Evolutionary conservation across 2,797 vertebrate genomes (phyloP).

Genomic region (Enteromius argenteus): DNA sequence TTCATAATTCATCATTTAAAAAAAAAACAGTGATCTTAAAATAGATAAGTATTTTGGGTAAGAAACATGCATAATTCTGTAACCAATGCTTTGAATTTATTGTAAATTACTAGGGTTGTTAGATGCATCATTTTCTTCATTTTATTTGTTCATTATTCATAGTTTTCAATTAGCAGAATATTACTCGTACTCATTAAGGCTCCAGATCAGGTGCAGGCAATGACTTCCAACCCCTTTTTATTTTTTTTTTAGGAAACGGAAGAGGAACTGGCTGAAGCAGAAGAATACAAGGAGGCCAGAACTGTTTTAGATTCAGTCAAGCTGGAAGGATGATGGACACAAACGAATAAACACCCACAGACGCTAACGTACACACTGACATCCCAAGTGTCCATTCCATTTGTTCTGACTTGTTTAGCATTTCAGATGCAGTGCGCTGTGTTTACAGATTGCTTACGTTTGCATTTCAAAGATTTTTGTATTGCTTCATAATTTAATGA

Average conservation of each 20-base stretch:
- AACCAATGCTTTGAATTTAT: neutral
- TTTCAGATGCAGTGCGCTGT: slow-evolving; percentile 51
- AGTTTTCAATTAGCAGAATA: neutral
- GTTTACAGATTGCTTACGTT: slow-evolving; percentile 55
- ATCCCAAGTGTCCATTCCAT: slow-evolving; percentile 82
- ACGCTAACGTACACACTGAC: slow-evolving; percentile 34
- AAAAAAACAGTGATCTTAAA: neutral
- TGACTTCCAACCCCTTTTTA: neutral
- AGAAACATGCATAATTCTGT: neutral
- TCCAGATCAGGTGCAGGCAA: neutral
- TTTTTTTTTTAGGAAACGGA: slow-evolving; percentile 85
- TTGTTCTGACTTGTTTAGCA: slow-evolving; percentile 68
- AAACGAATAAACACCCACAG: neutral
- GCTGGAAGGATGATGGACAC: slow-evolving; percentile 85
- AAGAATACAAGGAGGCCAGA: slow-evolving; percentile 91
- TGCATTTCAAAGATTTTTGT: slow-evolving; percentile 50
- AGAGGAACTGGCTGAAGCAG: slow-evolving; percentile 88
- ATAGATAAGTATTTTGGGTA: neutral
- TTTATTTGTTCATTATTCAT: neutral
- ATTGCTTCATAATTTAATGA: slow-evolving; percentile 67
- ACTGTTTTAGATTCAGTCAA: slow-evolving; percentile 89
- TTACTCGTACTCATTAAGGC: neutral
- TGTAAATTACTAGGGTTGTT: neutral
- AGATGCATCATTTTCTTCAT: neutral
- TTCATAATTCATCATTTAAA: neutral